Percentiles rank a stretch among this genome's conserved stretches.
Conservation (phyloP, 2,888 invertebrate genomes). For the Venustoraphidia nigricollis region DNA sequence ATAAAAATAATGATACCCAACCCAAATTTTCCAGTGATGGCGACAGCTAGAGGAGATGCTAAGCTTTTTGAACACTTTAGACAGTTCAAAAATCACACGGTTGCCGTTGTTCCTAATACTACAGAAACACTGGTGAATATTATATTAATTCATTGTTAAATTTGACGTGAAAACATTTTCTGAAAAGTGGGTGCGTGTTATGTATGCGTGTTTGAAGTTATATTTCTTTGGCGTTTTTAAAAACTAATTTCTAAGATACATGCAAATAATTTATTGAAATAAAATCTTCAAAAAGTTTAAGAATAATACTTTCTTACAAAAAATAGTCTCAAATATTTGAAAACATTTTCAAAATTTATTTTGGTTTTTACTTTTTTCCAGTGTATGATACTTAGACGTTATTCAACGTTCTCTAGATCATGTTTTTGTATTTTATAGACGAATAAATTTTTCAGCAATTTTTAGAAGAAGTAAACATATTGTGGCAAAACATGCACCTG, state of each 20-base stretch:
- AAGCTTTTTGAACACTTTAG: constrained; percentile 37
- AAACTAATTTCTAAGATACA: too few relatives aligned
- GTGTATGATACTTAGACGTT: too few relatives aligned
- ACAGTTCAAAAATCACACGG: constrained; percentile 40
- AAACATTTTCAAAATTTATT: too few relatives aligned
- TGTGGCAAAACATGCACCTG: constrained; percentile 37
- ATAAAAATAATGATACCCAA: constrained; percentile 59
- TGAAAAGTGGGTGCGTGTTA: too few relatives aligned
- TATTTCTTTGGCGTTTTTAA: too few relatives aligned
- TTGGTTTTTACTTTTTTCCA: too few relatives aligned
- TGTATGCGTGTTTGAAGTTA: too few relatives aligned
- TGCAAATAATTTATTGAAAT: too few relatives aligned
- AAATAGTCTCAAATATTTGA: too few relatives aligned
- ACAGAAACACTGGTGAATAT: constrained; percentile 30
- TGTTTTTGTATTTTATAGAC: neutral
- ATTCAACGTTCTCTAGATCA: neutral
- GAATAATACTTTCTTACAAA: too few relatives aligned
- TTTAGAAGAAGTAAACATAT: constrained; percentile 42
- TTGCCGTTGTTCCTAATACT: constrained; percentile 53
- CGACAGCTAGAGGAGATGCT: constrained; percentile 39
- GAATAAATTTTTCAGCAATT: constrained; percentile 33
- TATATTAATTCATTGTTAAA: neutral
- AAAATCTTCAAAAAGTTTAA: too few relatives aligned
- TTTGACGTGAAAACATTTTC: too few relatives aligned
- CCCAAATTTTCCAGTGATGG: constrained; percentile 58